Conservation (phyloP, 2,113 vertebrate species). For the Sminthopsis crassicaudata region DNA sequence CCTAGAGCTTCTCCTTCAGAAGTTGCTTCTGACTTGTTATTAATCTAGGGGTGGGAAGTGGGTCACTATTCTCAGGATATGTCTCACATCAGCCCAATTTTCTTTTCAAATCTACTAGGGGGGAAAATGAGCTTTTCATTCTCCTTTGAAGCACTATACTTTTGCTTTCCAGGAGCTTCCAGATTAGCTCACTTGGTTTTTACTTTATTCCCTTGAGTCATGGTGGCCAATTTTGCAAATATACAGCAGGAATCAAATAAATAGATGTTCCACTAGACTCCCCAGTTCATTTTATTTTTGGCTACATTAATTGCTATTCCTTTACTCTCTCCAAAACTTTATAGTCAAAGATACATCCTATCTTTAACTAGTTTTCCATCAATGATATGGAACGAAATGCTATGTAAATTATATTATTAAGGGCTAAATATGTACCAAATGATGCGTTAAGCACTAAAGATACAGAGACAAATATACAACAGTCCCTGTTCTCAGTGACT, state of each 20-base stretch:
- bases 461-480: neutral
- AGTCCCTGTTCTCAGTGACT: neutral
- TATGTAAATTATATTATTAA: neutral
- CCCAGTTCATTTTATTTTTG: neutral
- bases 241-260: neutral
- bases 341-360: neutral
- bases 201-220: neutral
- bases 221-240: neutral
- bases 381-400: neutral
- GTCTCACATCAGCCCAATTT: neutral
- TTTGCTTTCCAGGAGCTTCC: neutral
- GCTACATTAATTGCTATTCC: neutral
- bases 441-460: neutral
- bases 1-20: neutral
- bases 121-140: neutral
- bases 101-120: neutral
- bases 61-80: neutral
- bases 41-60: neutral
- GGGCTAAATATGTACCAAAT: neutral
- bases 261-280: neutral
- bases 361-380: neutral
- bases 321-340: neutral
- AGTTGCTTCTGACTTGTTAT: neutral
- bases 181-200: neutral
- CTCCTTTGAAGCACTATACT: neutral